phyloP scores from a whole-genome alignment of 2,113 vertebrate species.

The Alaudala cheleensis region DNA sequence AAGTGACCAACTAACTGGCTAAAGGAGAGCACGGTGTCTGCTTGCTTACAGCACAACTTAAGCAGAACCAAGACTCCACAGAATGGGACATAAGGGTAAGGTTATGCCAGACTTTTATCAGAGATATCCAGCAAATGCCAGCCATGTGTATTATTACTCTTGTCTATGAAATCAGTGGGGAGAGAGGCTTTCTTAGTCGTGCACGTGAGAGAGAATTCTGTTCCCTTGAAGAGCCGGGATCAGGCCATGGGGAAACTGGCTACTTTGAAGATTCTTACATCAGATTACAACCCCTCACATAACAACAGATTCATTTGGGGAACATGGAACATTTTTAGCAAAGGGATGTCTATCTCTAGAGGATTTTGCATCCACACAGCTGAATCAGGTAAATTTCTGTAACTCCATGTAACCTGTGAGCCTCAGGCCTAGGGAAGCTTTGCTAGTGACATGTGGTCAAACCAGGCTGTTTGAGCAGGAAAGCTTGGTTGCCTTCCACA shows the following conservation, averaged over 20 bases:
- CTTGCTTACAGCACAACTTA: neutral
- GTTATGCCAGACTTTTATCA: neutral
- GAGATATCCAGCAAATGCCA: neutral
- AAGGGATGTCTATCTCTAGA: neutral
- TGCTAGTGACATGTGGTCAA: neutral
- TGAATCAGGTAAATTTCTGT: neutral
- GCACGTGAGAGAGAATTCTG: neutral
- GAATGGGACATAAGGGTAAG: neutral
- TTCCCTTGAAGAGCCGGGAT: neutral
- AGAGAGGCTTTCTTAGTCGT: neutral
- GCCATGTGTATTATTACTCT: neutral
- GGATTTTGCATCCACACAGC: neutral
- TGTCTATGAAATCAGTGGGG: neutral
- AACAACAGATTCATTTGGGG: neutral
- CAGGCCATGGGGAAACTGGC: neutral
- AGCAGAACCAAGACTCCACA: neutral
- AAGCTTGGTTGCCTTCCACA: neutral
- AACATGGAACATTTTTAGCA: neutral
- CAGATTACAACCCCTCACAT: accelerated
- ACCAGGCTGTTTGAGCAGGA: neutral
- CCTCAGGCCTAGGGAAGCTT: neutral
- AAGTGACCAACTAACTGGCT: neutral
- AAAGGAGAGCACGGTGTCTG: neutral
- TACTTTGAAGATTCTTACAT: neutral
- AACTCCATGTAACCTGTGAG: neutral